Evolutionary conservation across 1,140 invertebrate species (phyloP).

Genomic region (Achatina immaculata): DNA sequence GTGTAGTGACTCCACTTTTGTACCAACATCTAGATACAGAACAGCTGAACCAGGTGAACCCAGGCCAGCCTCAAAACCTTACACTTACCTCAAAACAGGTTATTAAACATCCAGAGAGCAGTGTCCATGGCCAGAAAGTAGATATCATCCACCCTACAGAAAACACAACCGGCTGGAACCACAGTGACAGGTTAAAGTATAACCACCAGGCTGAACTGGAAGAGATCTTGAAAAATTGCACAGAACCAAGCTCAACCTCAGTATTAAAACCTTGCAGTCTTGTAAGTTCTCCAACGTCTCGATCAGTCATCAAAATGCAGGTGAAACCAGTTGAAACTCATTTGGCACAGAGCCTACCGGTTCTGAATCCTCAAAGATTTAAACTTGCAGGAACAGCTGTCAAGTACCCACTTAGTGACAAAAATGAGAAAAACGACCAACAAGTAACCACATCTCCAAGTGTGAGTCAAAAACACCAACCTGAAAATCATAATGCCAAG

Average conservation of each 20-base stretch:
- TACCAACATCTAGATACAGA: not conserved
- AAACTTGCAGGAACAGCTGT: constrained; percentile 17
- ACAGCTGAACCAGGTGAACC: not conserved
- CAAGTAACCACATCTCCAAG: not conserved
- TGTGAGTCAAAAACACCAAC: not conserved
- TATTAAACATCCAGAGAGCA: not conserved
- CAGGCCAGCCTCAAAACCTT: not conserved
- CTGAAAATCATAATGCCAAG: not conserved
- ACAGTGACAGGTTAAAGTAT: not conserved
- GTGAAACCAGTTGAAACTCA: constrained; percentile 27
- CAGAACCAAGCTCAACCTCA: not conserved
- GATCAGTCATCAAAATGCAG: constrained; percentile 20
- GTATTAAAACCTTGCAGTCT: not conserved
- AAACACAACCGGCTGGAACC: not conserved
- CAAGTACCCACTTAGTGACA: not conserved
- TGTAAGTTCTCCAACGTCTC: constrained; percentile 19
- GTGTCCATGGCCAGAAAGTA: not conserved
- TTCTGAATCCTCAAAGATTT: constrained; percentile 27
- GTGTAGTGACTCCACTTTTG: not conserved
- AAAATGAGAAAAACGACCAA: not conserved
- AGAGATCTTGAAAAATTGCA: constrained; percentile 24
- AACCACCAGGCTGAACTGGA: not conserved
- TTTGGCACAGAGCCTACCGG: constrained; percentile 30
- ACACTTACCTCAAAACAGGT: constrained; percentile 10
- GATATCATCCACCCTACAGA: not conserved